Evolutionary conservation across 2,797 vertebrate genomes (phyloP), one percentile per base, ranked within the genome.

Genomic region (Lepidocolaptes lacrymiger): DNA sequence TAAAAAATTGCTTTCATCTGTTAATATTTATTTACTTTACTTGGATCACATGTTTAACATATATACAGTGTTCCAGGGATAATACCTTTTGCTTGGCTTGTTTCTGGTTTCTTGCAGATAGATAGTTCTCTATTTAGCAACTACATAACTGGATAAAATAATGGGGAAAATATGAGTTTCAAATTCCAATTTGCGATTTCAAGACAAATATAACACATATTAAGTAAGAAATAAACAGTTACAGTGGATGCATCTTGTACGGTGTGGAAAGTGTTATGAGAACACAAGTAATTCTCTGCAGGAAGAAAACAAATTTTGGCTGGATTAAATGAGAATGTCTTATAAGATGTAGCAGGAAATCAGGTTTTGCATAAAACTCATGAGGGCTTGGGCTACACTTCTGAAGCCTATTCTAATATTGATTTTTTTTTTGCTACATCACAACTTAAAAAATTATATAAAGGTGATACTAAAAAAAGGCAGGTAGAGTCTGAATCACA

Each of bases 71-170:
- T 92, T 91, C 7, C 21, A 69, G n/a, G 24, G 24, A 55, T 86
- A 80, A 51, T 24, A 72, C 37, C 24, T 92, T 85, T 69, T 68
- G 30, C 68, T 92, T 85, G 44, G 46, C 22, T 92, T 93, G 30
- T 48, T 95, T 88, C 41, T 94, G 21, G 19, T 83, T 21, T 89
- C 55, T 73, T 69, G 26, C 18, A 77, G 49, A 36, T 24, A 75
- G 24, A 72, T 64, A 80, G 58, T 55, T 68, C 41, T 87, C 41
- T 79, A 75, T 80, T 94, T 78, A 93, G 54, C 28, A 88, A 36
- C 28, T 71, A 73, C 19, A 22, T 59, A 92, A 84, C 78, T 84
- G 81, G 44, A 81, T 79, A 88, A 96, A 91, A 79, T 74, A 92
- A 66, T 32, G 37, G 16, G 34, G 32, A 66, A 86, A 88, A 91